A percentile compares a stretch with the other conserved stretches of the same genome.
These are phyloP conservation scores for Bhutanitis thaidina DNA, from an alignment of 2,888 invertebrate species.

Conservation along the genomic window DNA sequence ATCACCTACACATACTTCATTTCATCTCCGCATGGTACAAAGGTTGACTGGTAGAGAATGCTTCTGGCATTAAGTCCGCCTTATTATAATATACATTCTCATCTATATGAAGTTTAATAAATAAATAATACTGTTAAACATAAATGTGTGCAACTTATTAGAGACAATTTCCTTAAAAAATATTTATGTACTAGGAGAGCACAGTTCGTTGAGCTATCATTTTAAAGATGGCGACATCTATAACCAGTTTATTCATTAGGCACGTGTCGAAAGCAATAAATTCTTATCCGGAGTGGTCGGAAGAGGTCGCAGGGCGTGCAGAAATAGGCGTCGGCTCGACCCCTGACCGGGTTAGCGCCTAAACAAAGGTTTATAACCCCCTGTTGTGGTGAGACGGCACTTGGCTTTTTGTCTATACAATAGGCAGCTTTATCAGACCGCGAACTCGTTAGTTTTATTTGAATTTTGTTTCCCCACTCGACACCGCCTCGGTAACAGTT, in stretches of 20 bases:
- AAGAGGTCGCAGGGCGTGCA: slow-evolving; percentile 24
- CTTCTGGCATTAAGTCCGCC: no score
- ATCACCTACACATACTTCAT: no score
- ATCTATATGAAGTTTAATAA: no score
- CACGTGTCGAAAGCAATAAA: slow-evolving; percentile 7
- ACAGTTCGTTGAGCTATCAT: not conserved
- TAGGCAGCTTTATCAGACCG: slow-evolving; percentile 2
- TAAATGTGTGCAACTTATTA: no score
- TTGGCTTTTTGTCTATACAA: slow-evolving; percentile 9
- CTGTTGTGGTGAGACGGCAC: slow-evolving; percentile 7
- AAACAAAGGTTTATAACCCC: slow-evolving; percentile 34
- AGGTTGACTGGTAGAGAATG: no score
- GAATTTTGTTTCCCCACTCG: not conserved
- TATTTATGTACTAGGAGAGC: no score
- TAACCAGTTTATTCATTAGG: slow-evolving; percentile 7
- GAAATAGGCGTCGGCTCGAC: slow-evolving; percentile 30
- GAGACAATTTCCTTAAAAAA: no score
- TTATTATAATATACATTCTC: no score
- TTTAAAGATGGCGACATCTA: not conserved
- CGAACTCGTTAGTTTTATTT: slow-evolving; percentile 9
- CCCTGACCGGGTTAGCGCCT: slow-evolving; percentile 40
- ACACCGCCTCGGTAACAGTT: no score
- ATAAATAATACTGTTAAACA: no score
- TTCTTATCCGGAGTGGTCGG: slow-evolving; percentile 3
- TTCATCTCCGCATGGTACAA: no score